Percentiles rank a stretch among this genome's conserved stretches.
These are phyloP conservation scores for Apis florea DNA, from an alignment of 1,140 invertebrate species.

Conservation along the genomic window DNA sequence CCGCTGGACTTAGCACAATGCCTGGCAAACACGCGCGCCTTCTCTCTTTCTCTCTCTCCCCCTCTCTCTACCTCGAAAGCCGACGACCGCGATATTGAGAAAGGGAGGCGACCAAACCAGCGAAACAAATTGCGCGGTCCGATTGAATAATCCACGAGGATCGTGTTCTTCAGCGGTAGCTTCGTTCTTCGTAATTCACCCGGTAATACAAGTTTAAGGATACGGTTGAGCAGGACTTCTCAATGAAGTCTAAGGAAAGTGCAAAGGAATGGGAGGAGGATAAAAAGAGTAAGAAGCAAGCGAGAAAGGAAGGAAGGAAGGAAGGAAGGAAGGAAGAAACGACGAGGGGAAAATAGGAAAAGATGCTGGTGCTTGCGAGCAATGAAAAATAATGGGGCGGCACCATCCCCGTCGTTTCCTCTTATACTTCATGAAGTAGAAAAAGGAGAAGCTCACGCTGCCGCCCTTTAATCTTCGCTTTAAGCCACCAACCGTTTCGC, in stretches of 20 bases:
- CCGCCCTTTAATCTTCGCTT: conserved; percentile 71
- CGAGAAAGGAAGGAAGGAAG: not conserved
- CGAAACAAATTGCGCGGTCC: conserved; percentile 59
- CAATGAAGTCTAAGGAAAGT: not conserved
- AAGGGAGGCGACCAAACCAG: not conserved
- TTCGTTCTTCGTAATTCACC: conserved; percentile 51
- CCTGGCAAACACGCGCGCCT: conserved; percentile 1
- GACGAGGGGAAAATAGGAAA: conserved; percentile 52
- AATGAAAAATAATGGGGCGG: conserved; percentile 70
- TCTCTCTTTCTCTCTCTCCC: too few species aligned
- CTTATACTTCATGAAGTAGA: conserved; percentile 63
- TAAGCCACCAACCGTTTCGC: conserved; percentile 72
- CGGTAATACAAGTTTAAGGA: conserved; percentile 64
- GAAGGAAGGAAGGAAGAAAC: not conserved
- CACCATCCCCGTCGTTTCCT: conserved; percentile 64
- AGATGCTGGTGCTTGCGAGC: conserved; percentile 63
- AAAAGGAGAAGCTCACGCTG: conserved; percentile 54
- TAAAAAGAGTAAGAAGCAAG: not conserved
- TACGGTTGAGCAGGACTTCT: conserved; percentile 34
- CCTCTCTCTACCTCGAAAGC: too few species aligned
- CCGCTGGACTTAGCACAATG: conserved; percentile 40
- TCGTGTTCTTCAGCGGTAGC: conserved; percentile 41
- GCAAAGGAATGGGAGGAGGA: not conserved
- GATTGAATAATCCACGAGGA: conserved; percentile 65
- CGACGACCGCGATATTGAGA: not conserved